A percentile compares a stretch with the other conserved stretches of the same genome.
phyloP scores from a whole-genome alignment of 2,888 invertebrate genomes.

The Muscina levida region DNA sequence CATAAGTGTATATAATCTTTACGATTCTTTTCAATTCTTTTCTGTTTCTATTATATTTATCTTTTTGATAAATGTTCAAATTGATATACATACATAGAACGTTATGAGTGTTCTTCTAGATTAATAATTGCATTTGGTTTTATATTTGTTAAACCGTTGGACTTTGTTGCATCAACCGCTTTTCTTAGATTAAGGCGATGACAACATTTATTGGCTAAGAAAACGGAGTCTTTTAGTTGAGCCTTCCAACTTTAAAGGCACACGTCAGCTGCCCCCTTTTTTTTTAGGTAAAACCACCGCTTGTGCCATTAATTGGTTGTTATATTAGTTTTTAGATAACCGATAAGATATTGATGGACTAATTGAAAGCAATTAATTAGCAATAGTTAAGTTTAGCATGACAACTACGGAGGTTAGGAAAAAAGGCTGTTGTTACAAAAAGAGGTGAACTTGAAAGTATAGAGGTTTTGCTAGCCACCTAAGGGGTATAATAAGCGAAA shows the following conservation, averaged over 20 bases:
- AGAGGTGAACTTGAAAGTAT: too few relatives aligned
- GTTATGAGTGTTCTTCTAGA: neutral
- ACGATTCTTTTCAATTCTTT: neutral
- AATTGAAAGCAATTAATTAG: constrained; percentile 41
- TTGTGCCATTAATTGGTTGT: neutral
- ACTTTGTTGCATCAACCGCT: too few relatives aligned
- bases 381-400: constrained; percentile 17
- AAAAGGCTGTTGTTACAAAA: too few relatives aligned
- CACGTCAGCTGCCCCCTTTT: constrained; percentile 1
- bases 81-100: neutral
- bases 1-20: neutral
- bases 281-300: neutral
- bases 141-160: too few relatives aligned
- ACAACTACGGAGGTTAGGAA: too few relatives aligned
- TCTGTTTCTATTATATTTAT: neutral
- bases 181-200: neutral
- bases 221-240: neutral
- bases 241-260: neutral
- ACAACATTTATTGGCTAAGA: constrained; percentile 10
- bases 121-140: too few relatives aligned
- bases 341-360: constrained; percentile 37
- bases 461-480: too few relatives aligned
- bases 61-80: neutral
- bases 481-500: too few relatives aligned
- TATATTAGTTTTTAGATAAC: constrained; percentile 23